Base-by-base conservation (phyloP, 2,888 invertebrate species). In the Lampropteryx suffumata region DNA sequence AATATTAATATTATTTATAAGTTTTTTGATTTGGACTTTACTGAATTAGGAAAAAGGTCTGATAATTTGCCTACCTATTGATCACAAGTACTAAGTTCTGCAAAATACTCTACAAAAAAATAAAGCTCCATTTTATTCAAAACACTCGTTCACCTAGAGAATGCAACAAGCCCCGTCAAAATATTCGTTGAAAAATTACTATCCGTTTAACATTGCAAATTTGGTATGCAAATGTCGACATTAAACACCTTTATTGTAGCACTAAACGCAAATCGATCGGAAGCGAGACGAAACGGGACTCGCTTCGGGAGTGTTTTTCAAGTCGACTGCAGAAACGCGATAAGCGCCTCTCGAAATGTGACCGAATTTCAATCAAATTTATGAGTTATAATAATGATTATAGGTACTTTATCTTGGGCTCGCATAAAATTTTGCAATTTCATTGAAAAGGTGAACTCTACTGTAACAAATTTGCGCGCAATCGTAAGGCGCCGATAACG, bases 301-400 rank as follows among this genome's bases (percentile, higher is more conserved):
- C 73, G 75, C 81, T 80, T 70, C 71, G 76, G 76, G 75, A 76
- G 74, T 82, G 87, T 88, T 88, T 88, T 87, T 88, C 87, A 84
- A 82, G 80, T 75, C 85, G 82, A 88, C 89, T 90, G 90, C 87
- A 86, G 73, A 78, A 65, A 65, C 64, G 76, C 79, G 90, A 90
- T 90, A 90, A 90, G 87, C 76, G 73, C 68, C 70, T 71, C 65
- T 77, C 78, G 83, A 85, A 88, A 87, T 88, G 84, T 87, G 82
- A 87, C 87, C 86, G 82, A 87, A 87, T 85, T 89, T 89, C 89
- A 88, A 89, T 90, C 84, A 85, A 88, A 88, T 89, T 89, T 89
- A 90, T 87, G 86, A 89, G 76, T 87, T 87, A 87, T 85, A 82
- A 89, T 88, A 88, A 89, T 88, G 84, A 89, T 88, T 86, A 84